Evolutionary conservation across 2,113 vertebrate genomes (phyloP).

Genomic region (Furnarius figulus): DNA sequence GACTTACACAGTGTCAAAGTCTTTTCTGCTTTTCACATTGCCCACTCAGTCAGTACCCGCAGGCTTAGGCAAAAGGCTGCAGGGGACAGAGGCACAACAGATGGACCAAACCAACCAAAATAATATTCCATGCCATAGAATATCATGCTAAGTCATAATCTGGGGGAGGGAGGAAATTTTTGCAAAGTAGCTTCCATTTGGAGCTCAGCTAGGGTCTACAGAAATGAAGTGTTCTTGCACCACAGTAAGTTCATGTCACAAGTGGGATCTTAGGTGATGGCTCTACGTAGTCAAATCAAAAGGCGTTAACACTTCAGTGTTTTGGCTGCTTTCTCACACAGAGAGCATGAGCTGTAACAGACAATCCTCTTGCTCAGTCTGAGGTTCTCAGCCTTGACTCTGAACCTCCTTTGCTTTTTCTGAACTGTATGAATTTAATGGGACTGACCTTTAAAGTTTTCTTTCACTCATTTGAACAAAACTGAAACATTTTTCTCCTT

Average conservation of each 20-base stretch:
- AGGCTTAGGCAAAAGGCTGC: not conserved
- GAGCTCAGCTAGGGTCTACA: not conserved
- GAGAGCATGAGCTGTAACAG: not conserved
- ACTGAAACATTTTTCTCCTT: not conserved
- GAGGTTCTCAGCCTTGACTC: not conserved
- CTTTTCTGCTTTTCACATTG: not conserved
- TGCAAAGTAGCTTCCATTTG: not conserved
- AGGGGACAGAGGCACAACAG: not conserved
- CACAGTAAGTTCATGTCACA: not conserved
- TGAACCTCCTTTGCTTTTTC: not conserved
- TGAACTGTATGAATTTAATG: not conserved
- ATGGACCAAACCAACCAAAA: not conserved
- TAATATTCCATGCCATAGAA: not conserved
- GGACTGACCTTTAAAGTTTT: not conserved
- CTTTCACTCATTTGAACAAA: not conserved
- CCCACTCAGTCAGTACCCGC: rapidly evolving
- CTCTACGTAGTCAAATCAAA: not conserved
- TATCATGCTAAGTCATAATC: not conserved
- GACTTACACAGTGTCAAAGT: not conserved
- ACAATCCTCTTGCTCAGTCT: not conserved
- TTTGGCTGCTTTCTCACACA: not conserved
- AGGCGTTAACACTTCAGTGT: not conserved
- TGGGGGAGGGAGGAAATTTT: not conserved
- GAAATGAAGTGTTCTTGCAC: not conserved
- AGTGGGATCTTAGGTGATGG: not conserved